A percentile compares a stretch with the other conserved stretches of the same genome.
Conservation (phyloP, 2,113 vertebrate genomes). For the Myrmecophaga tridactyla region DNA sequence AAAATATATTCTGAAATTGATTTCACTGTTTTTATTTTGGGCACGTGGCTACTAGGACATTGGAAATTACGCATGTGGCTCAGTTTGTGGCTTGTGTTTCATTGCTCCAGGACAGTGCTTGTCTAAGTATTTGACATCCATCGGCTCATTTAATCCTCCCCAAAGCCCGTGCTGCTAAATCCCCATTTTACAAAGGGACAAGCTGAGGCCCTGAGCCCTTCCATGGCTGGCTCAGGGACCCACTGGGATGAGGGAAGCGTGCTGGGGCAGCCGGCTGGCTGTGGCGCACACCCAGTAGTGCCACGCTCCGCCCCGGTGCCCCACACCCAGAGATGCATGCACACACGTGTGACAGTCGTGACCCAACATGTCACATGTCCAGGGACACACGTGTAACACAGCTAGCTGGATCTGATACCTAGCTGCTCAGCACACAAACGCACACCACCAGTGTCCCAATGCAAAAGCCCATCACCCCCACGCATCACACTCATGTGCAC, state of each 20-base stretch:
- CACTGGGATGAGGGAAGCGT: background rate
- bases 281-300: background rate
- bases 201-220: background rate
- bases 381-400: accelerated
- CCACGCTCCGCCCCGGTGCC: background rate
- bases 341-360: background rate
- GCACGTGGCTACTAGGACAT: background rate
- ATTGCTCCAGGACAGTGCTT: background rate
- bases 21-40: background rate
- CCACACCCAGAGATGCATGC: background rate
- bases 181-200: background rate
- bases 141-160: background rate
- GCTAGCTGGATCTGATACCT: background rate
- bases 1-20: background rate
- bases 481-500: background rate
- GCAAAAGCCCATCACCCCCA: too few relatives aligned
- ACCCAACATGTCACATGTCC: background rate
- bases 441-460: background rate
- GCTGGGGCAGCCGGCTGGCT: background rate
- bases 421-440: background rate
- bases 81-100: accelerated
- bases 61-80: accelerated
- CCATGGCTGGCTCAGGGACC: background rate
- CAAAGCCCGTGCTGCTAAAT: background rate
- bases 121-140: accelerated